Evolutionary conservation across 2,113 vertebrate species (phyloP).

Genomic region (Glareola pratincola): DNA sequence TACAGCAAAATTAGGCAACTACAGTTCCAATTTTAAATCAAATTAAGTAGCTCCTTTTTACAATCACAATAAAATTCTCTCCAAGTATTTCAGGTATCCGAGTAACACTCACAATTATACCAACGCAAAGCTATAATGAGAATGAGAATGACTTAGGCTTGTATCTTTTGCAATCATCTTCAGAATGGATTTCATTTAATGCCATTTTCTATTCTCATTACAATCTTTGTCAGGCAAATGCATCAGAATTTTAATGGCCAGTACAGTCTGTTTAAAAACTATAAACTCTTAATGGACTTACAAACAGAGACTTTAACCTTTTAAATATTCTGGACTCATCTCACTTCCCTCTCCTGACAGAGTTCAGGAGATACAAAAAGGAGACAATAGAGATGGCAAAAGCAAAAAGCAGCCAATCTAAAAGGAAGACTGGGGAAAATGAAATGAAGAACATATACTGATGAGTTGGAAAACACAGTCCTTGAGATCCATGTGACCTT

Average conservation of each 20-base stretch:
- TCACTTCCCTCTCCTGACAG: neutral
- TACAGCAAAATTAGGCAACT: neutral
- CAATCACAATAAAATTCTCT: conserved; percentile 29
- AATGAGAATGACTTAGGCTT: conserved; percentile 23
- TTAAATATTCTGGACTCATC: neutral
- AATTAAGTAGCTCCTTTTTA: conserved; percentile 46
- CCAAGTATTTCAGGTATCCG: conserved; percentile 6
- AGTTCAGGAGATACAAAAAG: neutral
- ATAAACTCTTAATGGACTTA: conserved; percentile 20
- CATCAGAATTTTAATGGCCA: conserved; percentile 37
- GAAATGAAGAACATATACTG: neutral
- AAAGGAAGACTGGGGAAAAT: neutral
- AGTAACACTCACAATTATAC: conserved; percentile 33
- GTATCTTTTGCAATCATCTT: conserved; percentile 38
- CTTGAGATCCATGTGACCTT: neutral
- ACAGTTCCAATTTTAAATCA: conserved; percentile 10
- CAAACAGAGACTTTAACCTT: neutral
- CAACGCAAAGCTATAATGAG: conserved; percentile 26
- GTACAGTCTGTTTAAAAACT: conserved; percentile 36
- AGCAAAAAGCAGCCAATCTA: neutral
- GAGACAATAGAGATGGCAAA: neutral
- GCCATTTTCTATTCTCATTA: conserved; percentile 42
- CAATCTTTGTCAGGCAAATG: neutral
- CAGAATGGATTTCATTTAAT: conserved; percentile 37
- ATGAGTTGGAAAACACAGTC: neutral